Base-by-base conservation (phyloP, 2,888 invertebrate species). In the Acanthosoma haemorrhoidale region DNA sequence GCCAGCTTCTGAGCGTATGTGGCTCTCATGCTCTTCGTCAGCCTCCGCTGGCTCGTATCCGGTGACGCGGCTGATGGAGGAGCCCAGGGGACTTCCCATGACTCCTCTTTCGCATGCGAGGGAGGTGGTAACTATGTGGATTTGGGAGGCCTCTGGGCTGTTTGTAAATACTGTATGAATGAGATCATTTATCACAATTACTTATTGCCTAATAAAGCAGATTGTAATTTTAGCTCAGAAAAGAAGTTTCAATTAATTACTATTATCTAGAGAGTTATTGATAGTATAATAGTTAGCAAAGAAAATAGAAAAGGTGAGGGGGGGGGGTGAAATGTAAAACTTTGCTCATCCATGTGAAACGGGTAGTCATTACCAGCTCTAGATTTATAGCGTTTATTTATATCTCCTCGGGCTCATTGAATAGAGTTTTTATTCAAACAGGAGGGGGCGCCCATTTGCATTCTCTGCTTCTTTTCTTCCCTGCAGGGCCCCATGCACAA, bases 391-490 rank as follows among this genome's bases (percentile, higher is more conserved):
- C 59, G 16, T 31, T 59, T 59, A 59, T 59, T 59, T 59, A 59
- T 59, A 59, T 16, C 59, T 36, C 36, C 8, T 36, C 8, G 36
- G 8, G 36, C 59, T 59, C 59, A 59, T 59, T 59, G 59, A 59
- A 29, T 11, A 16, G 59, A 59, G 59, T 59, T 59, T 59, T 59
- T 59, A 59, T 59, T 59, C 59, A 59, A 59, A 59, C 59, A 59
- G 59, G 32, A 59, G 59, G 34, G 59, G 34, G 34, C 21, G 16
- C 16, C 59, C 59, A 59, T 59, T 59, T 59, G 59, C 59, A 59
- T 59, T 32, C 59, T 34, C 29, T 34, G 16, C 31, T 34, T 34
- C 31, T 11, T 36, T 8, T 8, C 13, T 8, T 36, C 8, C 8
- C 8, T 8, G 31, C 32, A 59, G n/a, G 34, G 16, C 59, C n/a